Percentiles rank a stretch among this genome's conserved stretches.
Conservation (phyloP, 2,113 vertebrate species). For the Calidris pugnax region DNA sequence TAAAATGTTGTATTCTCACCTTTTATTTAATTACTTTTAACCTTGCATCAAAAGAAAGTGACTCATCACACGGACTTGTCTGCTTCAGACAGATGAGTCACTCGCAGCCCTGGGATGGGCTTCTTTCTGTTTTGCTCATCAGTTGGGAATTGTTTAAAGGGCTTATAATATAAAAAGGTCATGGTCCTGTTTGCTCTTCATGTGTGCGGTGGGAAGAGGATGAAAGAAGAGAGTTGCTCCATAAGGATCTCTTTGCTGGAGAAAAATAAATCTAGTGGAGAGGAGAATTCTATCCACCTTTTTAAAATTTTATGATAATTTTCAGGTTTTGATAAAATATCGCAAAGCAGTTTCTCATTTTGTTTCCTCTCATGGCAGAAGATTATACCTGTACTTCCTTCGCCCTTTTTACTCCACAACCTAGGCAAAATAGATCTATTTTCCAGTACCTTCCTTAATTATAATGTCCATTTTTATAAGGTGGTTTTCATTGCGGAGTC, state of each 20-base stretch:
- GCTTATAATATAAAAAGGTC: neutral
- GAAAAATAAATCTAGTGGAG: neutral
- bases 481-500: neutral
- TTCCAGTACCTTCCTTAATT: neutral
- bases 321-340: neutral
- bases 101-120: neutral
- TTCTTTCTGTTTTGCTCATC: neutral
- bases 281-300: neutral
- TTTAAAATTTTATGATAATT: neutral
- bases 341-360: neutral
- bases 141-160: neutral
- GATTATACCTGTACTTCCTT: neutral
- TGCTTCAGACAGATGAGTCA: slow-evolving; percentile 8
- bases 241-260: neutral
- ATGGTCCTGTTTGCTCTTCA: neutral
- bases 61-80: slow-evolving; percentile 7
- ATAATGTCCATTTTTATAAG: neutral
- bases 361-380: neutral
- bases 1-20: neutral
- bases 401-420: neutral
- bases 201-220: neutral
- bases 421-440: neutral
- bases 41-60: slow-evolving; percentile 5
- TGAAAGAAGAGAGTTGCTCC: neutral
- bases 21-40: slow-evolving; percentile 33